Conservation (phyloP, 30 jellyfish, hydroid and myxozoan genomes). For the Pelagia noctiluca region DNA sequence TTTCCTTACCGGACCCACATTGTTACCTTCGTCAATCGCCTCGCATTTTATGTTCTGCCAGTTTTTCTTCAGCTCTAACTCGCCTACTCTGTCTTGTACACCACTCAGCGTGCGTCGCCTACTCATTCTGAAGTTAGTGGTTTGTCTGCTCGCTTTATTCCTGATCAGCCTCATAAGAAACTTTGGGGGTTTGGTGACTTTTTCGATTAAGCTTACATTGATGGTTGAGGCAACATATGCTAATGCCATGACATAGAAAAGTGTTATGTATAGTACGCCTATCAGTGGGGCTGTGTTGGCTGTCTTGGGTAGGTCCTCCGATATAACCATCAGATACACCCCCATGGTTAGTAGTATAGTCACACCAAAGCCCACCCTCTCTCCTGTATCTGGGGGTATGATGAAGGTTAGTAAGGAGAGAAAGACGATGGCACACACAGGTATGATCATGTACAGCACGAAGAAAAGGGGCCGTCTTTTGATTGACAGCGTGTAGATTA, state of each 20-base stretch:
- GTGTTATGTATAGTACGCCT: conserved; percentile 72
- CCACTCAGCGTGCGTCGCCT: not conserved
- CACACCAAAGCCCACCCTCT: conserved; percentile 88
- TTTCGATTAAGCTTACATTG: conserved; percentile 13
- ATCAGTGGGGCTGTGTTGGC: conserved; percentile 71
- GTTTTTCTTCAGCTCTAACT: not conserved
- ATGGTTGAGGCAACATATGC: conserved; percentile 49
- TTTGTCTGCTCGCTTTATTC: not conserved
- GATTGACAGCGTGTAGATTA: conserved; percentile 40
- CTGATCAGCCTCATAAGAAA: conserved; percentile 31
- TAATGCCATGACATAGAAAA: conserved; percentile 56
- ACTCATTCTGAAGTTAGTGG: not conserved
- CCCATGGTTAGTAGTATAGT: conserved; percentile 82
- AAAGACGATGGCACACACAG: conserved; percentile 63
- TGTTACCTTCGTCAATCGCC: not conserved
- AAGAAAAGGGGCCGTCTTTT: conserved; percentile 69
- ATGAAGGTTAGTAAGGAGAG: conserved; percentile 56
- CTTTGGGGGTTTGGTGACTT: conserved; percentile 61
- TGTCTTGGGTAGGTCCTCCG: conserved; percentile 83
- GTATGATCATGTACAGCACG: conserved; percentile 68
- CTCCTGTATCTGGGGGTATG: conserved; percentile 82
- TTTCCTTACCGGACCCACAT: not conserved
- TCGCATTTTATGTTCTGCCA: not conserved
- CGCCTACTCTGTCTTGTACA: not conserved
- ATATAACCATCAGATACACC: conserved; percentile 79